Percentiles rank a stretch among this genome's conserved stretches.
Conservation (phyloP, 92 coral and sea anemone genomes). For the Phenganax subtilis region DNA sequence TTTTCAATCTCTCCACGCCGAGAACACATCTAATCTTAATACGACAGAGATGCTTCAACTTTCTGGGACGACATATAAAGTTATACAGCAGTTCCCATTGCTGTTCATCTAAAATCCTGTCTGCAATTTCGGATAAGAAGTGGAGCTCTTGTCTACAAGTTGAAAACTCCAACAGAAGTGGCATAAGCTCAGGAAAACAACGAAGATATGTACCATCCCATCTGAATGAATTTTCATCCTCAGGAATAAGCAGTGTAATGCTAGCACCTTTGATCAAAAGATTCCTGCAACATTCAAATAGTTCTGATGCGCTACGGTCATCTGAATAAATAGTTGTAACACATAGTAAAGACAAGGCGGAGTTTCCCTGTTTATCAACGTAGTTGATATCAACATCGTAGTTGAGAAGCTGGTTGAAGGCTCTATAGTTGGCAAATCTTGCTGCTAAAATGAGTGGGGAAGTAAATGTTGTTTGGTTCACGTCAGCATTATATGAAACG, state of each 20-base stretch:
- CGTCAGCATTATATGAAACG: conserved; percentile 18
- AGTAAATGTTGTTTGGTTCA: conserved; percentile 25
- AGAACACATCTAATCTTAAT: conserved; percentile 4
- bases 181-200: conserved; percentile 7
- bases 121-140: neutral
- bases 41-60: conserved; percentile 19
- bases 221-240: neutral
- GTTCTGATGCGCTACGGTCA: neutral
- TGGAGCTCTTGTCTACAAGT: neutral
- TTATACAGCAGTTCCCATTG: conserved; percentile 19
- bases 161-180: conserved; percentile 1
- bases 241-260: conserved; percentile 4
- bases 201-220: conserved; percentile 1
- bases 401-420: conserved; percentile 1
- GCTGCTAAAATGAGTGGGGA: conserved; percentile 25
- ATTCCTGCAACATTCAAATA: neutral
- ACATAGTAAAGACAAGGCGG: conserved; percentile 20
- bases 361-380: neutral
- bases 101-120: neutral
- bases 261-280: conserved; percentile 8
- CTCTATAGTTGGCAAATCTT: neutral
- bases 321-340: neutral
- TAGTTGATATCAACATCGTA: conserved; percentile 23
- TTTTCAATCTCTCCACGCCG: conserved; percentile 1
- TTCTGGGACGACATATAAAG: conserved; percentile 6